Evolutionary conservation across 2,113 vertebrate genomes (phyloP), one percentile per base, ranked within the genome.

Genomic region (Castor canadensis): DNA sequence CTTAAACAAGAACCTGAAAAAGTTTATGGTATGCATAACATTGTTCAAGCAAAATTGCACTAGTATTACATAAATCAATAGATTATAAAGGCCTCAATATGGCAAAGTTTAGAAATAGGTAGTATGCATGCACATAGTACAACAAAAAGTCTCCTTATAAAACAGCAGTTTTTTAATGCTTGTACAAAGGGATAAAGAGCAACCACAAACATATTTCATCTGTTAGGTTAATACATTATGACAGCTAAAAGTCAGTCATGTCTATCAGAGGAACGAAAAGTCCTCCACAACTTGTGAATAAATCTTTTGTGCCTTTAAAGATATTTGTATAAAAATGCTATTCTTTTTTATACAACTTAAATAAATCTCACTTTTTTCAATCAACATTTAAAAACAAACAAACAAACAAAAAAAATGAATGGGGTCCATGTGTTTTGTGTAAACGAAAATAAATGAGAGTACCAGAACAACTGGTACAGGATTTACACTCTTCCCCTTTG

Each of bases 21-120:
- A 98, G 97, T 98, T 98, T 98, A 98, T 98, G 98, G 98, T 99
- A 98, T 98, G 98, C 98, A 98, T 98, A 98, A 98, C 98, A 98
- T 98, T 95, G 87, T 98, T 98, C 98, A 98, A 98, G 98, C 98
- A 98, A 98, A 98, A 98, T 98, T 98, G 97, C 98, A 99, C 98
- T 98, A 98, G 97, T 98, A 98, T 98, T 99, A 99, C 98, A 98
- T 96, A 98, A 98, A 98, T 97, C 98, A 99, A 98, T 98, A 98
- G 95, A 98, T 98, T 98, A 99, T 98, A 99, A 99, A 99, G 98
- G 98, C 98, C 98, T 98, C 98, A 97, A 97, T 98, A 98, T 98
- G 98, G 98, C 98, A 98, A 98, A 98, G 98, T 99, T 99, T 99
- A 99, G 98, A 99, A 99, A 99, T 98, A 99, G 98, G 98, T 99